A percentile compares a stretch with the other conserved stretches of the same genome.
phyloP scores from a whole-genome alignment of 2,797 vertebrate genomes.

The Phalanger gymnotis region DNA sequence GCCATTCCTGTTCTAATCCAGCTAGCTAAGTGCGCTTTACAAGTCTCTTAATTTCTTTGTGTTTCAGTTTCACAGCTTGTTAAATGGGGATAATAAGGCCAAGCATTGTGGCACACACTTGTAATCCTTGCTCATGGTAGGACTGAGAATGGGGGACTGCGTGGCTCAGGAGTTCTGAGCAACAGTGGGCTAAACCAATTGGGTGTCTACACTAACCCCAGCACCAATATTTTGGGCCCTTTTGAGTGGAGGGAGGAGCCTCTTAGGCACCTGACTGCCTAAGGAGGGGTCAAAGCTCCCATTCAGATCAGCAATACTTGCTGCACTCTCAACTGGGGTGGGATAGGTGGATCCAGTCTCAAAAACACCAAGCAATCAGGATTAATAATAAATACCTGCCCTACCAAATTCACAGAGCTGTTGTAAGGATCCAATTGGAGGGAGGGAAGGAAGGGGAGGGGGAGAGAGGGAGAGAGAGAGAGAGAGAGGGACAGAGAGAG shows the following conservation, averaged over 20 bases:
- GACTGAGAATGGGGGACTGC: background rate
- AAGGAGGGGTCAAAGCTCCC: background rate
- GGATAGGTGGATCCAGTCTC: background rate
- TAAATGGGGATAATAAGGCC: background rate
- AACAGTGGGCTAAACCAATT: background rate
- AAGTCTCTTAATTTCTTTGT: constrained; percentile 5
- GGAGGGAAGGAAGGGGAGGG: too few relatives aligned
- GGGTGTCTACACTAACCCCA: background rate
- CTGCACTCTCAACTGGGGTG: background rate
- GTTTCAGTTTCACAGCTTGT: background rate
- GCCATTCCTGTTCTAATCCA: background rate
- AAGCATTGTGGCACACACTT: background rate
- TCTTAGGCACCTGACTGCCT: background rate
- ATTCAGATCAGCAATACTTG: background rate
- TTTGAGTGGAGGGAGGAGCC: background rate
- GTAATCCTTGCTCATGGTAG: background rate
- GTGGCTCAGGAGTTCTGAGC: background rate
- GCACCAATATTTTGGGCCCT: background rate
- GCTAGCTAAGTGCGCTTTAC: background rate
- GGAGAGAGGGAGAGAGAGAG: too few relatives aligned
- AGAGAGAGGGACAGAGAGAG: too few relatives aligned
- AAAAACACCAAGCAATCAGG: background rate
- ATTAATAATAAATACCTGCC: background rate
- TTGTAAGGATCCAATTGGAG: background rate
- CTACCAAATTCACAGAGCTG: background rate